Base-by-base conservation (phyloP, 1,140 invertebrate genomes). In the Geopemphigus sp. region DNA sequence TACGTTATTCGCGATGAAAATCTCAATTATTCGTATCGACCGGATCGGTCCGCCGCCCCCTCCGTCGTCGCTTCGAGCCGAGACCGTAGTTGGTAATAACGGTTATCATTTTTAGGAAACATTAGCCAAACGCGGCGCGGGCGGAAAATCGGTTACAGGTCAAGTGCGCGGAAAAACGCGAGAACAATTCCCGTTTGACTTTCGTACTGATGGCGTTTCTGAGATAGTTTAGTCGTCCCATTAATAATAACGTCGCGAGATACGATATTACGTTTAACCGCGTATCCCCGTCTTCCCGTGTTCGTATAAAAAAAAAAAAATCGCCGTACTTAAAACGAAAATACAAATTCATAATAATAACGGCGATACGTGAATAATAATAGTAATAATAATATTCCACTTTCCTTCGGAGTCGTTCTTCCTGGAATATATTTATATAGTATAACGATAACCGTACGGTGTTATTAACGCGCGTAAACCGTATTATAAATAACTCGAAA, bases 171-270 rank as follows among this genome's bases (percentile, higher is more conserved):
- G 5, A 2, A 64, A 32, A 63, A n/a, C n/a, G n/a, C 15, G 32
- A 0, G 19, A 63, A 12, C n/a, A 45, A 45, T 45, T 22, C n/a
- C n/a, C 6, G 39, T 68, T 14, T 24, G 45, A 17, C 24, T 68
- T 64, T 64, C 15, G 47, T 47, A 22, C 54, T 24, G 64, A 68
- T 68, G 45, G 39, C n/a, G 22, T 47, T 47, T 47, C 15, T 14
- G 15, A 47, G n/a, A 68, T 68, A 68, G n/a, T n/a, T 68, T 68
- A 47, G 12, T n/a, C 10, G 14, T 39, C 29, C 63, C 63, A 66
- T 68, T 68, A 24, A 68, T 68, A 68, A 68, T 47, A 47, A 15
- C 22, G 12, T 24, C 39, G 12, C 12, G 10, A 68, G 39, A 68
- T 47, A 45, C 0, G n/a, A 68, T 24, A 29, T 47, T 5, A 45